Base-by-base conservation (phyloP, 2,113 vertebrate genomes). In the Trochalopteron elliotii region DNA sequence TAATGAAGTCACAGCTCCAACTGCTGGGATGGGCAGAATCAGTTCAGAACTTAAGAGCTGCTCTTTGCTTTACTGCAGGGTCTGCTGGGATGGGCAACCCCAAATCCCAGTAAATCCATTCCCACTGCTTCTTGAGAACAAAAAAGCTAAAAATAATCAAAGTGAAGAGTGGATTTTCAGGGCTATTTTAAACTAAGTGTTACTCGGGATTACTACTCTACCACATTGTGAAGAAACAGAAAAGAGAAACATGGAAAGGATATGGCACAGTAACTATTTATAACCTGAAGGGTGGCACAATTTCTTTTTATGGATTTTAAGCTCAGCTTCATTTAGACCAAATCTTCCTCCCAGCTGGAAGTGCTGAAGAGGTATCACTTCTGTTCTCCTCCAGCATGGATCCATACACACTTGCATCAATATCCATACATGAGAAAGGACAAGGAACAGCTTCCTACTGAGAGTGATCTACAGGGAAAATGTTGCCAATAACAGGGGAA, bases 261-360 rank as follows among this genome's bases (percentile, higher is more conserved):
- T 91, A 61, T 5, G 27, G 82, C 75, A 90, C 1, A 0, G 15
- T 50, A 59, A 49, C 75, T 93, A 96, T 89, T 94, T 93, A 89
- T 93, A 83, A 82, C 57, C 72, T 15, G 40, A 94, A 55, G 70
- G 7, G 5, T 70, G 74, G 81, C 84, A 96, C 75, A 59, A 80
- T 87, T 93, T 93, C 75, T 91, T 91, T 87, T 90, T 65, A 79
- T 18, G 49, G 74, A 91, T 94, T 89, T 94, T 87, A 95, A 68
- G 61, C 86, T 83, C 85, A 50, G 50, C 65, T 91, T 91, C 61
- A 61, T 89, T 95, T 85, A 85, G 78, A 93, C 55, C 63, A 82
- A 79, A 65, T 93, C 80, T 69, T 72, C 42, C 70, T 93, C 83
- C 67, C 87, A 89, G 92, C 45, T 89, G 70, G 81, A 96, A 82